Evolutionary conservation across 2,888 invertebrate genomes (phyloP).

Genomic region (Sialis fuliginosa): DNA sequence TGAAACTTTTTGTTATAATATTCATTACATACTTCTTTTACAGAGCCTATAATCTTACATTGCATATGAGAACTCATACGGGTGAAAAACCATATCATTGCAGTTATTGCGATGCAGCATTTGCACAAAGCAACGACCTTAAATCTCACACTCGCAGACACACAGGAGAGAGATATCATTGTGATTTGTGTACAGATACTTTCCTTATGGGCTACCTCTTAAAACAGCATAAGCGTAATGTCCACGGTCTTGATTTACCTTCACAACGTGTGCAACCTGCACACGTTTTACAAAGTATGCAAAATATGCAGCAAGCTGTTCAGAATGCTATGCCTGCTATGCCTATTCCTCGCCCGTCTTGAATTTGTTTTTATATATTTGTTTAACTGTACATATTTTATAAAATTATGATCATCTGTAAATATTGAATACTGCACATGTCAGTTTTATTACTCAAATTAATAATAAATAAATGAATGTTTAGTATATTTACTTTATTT

Average conservation of each 20-base stretch:
- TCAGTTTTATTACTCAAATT: too few species aligned
- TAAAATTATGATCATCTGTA: too few species aligned
- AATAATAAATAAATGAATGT: too few species aligned
- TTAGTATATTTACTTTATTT: too few species aligned
- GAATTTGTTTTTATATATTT: too few species aligned
- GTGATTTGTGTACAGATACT: constrained; percentile 33
- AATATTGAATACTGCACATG: too few species aligned
- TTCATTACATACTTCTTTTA: constrained; percentile 15
- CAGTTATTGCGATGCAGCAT: constrained; percentile 35
- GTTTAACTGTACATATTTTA: too few species aligned
- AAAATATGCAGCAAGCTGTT: too few species aligned
- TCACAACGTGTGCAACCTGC: constrained; percentile 22
- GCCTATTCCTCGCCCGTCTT: too few species aligned
- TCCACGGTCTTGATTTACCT: constrained; percentile 18
- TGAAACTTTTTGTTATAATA: too few species aligned
- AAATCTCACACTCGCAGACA: constrained; percentile 37
- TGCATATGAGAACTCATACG: constrained; percentile 39
- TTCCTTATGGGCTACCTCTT: constrained; percentile 35
- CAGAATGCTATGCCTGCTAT: too few species aligned
- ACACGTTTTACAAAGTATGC: too few species aligned
- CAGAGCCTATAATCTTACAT: constrained; percentile 35
- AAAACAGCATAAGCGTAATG: constrained; percentile 33
- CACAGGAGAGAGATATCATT: constrained; percentile 38
- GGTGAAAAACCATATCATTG: constrained; percentile 36
- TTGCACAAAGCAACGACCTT: constrained; percentile 37